Conservation (phyloP, 53 echinoderm and acorn worm species). For the Astropecten irregularis region DNA sequence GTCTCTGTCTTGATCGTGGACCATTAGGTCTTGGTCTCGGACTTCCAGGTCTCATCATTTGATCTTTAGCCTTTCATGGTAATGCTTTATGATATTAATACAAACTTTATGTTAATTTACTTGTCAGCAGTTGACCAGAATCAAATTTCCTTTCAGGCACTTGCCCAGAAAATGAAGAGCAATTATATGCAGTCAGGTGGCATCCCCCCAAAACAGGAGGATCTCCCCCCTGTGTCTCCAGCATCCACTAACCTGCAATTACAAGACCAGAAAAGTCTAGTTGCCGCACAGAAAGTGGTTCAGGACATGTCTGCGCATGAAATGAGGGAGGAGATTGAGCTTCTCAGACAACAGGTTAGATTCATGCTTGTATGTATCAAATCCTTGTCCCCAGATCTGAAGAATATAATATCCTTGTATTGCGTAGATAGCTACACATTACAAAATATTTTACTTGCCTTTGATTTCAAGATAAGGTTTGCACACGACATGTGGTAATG, state of each 20-base stretch:
- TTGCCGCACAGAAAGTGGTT: slow-evolving; percentile 9
- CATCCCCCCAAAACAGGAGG: neutral
- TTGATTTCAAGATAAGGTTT: too few relatives aligned
- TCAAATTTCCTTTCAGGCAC: slow-evolving; percentile 53
- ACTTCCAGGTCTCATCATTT: too few relatives aligned
- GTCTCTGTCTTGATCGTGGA: too few relatives aligned
- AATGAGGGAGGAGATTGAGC: slow-evolving; percentile 63
- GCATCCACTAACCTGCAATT: neutral
- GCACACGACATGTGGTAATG: too few relatives aligned
- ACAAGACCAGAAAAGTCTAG: neutral
- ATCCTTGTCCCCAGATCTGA: neutral
- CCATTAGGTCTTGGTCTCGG: too few relatives aligned
- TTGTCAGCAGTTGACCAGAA: too few relatives aligned
- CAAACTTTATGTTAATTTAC: too few relatives aligned
- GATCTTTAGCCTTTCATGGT: too few relatives aligned
- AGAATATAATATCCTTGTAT: too few relatives aligned
- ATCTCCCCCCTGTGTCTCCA: neutral
- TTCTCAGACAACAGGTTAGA: slow-evolving; percentile 74
- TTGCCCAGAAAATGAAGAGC: slow-evolving; percentile 37
- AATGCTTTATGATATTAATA: too few relatives aligned
- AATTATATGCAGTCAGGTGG: neutral
- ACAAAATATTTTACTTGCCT: too few relatives aligned
- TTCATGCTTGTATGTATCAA: neutral
- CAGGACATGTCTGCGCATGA: slow-evolving; percentile 46
- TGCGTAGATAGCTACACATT: too few relatives aligned